phyloP scores from a whole-genome alignment of 2,113 vertebrate species.

The Reinhardtius hippoglossoides region DNA sequence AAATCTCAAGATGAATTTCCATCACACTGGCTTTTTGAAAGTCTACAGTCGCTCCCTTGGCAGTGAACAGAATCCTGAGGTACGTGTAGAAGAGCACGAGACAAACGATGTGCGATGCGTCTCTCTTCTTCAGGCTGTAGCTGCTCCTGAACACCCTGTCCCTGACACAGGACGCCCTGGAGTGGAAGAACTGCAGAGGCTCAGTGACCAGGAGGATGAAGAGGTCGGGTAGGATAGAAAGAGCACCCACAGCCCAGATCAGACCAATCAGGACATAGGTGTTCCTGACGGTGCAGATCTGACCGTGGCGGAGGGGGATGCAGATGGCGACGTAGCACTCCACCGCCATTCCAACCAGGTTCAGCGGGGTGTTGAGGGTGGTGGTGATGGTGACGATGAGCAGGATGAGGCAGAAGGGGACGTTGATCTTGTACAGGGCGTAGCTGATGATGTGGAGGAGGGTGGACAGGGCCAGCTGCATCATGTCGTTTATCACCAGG shows the following conservation, averaged over 20 bases:
- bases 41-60: constrained; percentile 33
- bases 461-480: constrained; percentile 36
- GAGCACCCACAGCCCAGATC: constrained; percentile 58
- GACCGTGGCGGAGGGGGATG: constrained; percentile 65
- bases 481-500: constrained; percentile 67
- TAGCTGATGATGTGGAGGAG: constrained; percentile 50
- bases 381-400: constrained; percentile 45
- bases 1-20: too few species aligned
- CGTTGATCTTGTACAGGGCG: constrained; percentile 12
- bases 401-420: constrained; percentile 67
- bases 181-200: constrained; percentile 59
- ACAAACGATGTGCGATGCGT: constrained; percentile 37
- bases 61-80: constrained; percentile 65
- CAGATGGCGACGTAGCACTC: constrained; percentile 78
- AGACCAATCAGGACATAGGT: constrained; percentile 63
- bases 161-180: constrained; percentile 36
- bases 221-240: constrained; percentile 65
- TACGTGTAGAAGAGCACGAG: constrained; percentile 69
- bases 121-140: constrained; percentile 54
- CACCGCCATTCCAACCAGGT: constrained; percentile 65
- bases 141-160: constrained; percentile 51
- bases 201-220: constrained; percentile 65
- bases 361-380: constrained; percentile 73
- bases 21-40: constrained; percentile 70
- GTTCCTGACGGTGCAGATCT: constrained; percentile 70